Evolutionary conservation across 30 jellyfish, hydroid and myxozoan genomes (phyloP), one percentile per base, ranked within the genome.

Genomic region (Aurelia aurita): DNA sequence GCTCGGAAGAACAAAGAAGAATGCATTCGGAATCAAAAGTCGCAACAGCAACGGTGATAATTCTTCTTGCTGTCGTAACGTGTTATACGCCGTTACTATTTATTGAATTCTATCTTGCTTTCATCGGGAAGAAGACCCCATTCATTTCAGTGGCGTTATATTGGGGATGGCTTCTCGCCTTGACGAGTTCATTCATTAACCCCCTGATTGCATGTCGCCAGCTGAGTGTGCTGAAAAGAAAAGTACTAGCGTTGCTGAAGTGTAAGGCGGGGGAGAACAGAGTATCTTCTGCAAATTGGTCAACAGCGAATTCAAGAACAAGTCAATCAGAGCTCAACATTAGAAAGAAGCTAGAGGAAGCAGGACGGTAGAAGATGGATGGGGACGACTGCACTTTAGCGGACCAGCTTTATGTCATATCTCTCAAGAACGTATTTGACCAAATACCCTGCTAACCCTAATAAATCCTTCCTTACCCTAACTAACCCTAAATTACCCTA

Each of bases 11-110:
- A 22, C 86, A 74, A 6, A 54, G 45, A 45, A 70, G 72, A 64
- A 68, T 70, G 60, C 31, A 34, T 27, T 68, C 84, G n/a, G 83
- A 83, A 31, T 83, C 93, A 3, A 83, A 83, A 71, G 87, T 83
- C 14, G 87, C 87, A 25, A 83, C 61, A 68, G 93, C 93, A 11
- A 83, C 93, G 49, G 82, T 61, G 47, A 83, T 83, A 27, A 69
- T 71, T 2, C 67, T 83, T n/a, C 28, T 70, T 10, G 72, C 65
- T 26, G 63, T 83, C 21, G 62, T 58, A 46, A 47, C 47, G 5
- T 83, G 87, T 47, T 83, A 69, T 32, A 28, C 87, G 32, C 93
- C 93, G 32, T n/a, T 70, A 26, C n/a, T 83, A 34, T 18, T 83
- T 43, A 18, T 69, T 11, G 74, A 83, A 8, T 83, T 83, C 29